Conservation (phyloP, 2,888 invertebrate species). For the Lypha dubia region DNA sequence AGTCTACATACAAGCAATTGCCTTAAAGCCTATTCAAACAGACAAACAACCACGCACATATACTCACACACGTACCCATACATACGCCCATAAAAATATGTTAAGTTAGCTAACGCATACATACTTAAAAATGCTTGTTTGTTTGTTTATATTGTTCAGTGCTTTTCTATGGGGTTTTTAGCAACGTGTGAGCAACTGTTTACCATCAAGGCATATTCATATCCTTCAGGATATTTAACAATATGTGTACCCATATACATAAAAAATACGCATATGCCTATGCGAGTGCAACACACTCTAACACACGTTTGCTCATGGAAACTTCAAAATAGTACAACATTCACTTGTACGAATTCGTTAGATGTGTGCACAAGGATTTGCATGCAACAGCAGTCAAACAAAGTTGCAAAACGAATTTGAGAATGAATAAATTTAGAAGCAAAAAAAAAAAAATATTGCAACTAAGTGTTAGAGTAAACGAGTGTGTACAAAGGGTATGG, state of each 20-base stretch:
- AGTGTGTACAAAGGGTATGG: not conserved
- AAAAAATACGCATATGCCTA: conserved; percentile 3
- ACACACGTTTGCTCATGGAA: conserved; percentile 1
- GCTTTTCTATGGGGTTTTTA: conserved; percentile 31
- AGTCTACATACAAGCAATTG: conserved; percentile 45
- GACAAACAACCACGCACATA: conserved; percentile 3
- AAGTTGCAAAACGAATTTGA: conserved; percentile 63
- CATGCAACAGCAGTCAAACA: conserved; percentile 73
- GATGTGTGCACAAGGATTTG: conserved; percentile 55
- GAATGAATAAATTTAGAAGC: conserved; percentile 11
- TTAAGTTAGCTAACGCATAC: conserved; percentile 19
- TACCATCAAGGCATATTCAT: conserved; percentile 49
- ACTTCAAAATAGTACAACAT: conserved; percentile 5
- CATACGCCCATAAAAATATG: not conserved
- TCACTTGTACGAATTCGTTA: conserved; percentile 11
- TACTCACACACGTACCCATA: not conserved
- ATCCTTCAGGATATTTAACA: conserved; percentile 69
- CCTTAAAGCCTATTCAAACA: conserved; percentile 38
- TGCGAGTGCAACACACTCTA: conserved; percentile 21
- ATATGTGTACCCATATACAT: conserved; percentile 31
- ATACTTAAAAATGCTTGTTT: conserved; percentile 35
- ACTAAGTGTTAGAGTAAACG: conserved; percentile 5
- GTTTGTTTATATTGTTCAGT: conserved; percentile 38
- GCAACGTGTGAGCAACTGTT: conserved; percentile 64
- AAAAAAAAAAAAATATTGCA: conserved; percentile 1